These are phyloP conservation scores for Bimastos eiseni DNA, from an alignment of 2,888 invertebrate genomes.

Conservation along the genomic window DNA sequence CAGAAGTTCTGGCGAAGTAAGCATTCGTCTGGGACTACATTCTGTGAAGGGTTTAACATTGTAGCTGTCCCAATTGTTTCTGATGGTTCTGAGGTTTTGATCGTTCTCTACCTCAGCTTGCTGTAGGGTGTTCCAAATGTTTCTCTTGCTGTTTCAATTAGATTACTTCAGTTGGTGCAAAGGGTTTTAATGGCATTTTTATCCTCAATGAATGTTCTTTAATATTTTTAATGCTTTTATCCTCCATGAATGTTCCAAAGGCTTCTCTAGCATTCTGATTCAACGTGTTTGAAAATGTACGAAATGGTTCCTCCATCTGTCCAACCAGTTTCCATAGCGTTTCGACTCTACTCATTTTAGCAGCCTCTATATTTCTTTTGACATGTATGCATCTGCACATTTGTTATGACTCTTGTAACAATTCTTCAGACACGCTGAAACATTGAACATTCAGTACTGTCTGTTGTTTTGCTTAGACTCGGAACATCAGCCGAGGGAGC, in stretches of 20 bases:
- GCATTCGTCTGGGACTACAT: slow-evolving; percentile 1
- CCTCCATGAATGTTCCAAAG: no score
- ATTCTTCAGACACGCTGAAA: background rate
- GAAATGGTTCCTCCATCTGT: background rate
- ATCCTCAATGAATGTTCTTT: no score
- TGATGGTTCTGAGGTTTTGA: background rate
- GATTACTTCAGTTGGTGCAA: background rate
- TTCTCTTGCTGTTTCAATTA: background rate
- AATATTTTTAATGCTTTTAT: no score
- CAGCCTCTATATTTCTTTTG: no score
- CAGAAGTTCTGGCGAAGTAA: slow-evolving; percentile 77
- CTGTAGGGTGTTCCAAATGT: background rate
- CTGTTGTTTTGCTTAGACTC: slow-evolving; percentile 64
- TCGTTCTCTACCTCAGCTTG: background rate
- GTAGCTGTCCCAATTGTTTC: background rate
- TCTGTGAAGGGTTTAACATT: background rate
- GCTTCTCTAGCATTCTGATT: background rate
- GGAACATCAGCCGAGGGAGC: slow-evolving; percentile 83
- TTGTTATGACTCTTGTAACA: no score
- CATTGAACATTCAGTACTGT: background rate
- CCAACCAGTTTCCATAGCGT: background rate
- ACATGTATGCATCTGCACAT: no score
- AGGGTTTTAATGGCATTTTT: background rate
- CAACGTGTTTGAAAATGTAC: background rate
- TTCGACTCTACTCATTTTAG: background rate